A percentile compares a stretch with the other conserved stretches of the same genome.
Evolutionary conservation across 2,888 invertebrate genomes (phyloP).

Genomic region (Drosophila testacea): DNA sequence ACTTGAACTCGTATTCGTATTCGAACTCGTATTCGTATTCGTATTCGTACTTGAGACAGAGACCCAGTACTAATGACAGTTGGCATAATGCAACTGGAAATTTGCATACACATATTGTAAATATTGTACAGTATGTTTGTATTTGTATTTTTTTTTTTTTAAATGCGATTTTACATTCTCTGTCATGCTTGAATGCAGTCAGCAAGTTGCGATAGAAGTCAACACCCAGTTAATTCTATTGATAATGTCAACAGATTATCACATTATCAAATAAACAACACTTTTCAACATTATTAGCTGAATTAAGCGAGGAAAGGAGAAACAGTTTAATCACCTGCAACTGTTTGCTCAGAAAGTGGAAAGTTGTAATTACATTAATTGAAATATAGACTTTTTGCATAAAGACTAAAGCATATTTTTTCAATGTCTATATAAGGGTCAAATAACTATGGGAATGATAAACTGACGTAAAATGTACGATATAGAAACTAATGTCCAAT

Average conservation of each 20-base stretch:
- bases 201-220: not conserved
- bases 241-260: constrained; percentile 41
- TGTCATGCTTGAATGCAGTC: constrained; percentile 35
- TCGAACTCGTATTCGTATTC: not conserved
- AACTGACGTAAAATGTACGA: no score
- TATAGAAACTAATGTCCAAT: no score
- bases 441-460: no score
- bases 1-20: not conserved
- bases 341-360: not conserved
- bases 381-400: no score
- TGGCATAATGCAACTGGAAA: constrained; percentile 56
- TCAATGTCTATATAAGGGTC: no score
- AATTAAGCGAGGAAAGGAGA: not conserved
- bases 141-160: constrained; percentile 17
- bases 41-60: not conserved
- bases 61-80: constrained; percentile 41
- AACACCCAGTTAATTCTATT: constrained; percentile 9
- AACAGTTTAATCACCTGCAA: not conserved
- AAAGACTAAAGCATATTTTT: no score
- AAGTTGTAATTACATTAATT: not conserved
- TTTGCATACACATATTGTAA: constrained; percentile 32
- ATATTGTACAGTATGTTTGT: not conserved
- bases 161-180: constrained; percentile 22
- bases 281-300: constrained; percentile 2
- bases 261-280: constrained; percentile 36